phyloP scores from a whole-genome alignment of 2,113 vertebrate species.

The Anthoscopus minutus region DNA sequence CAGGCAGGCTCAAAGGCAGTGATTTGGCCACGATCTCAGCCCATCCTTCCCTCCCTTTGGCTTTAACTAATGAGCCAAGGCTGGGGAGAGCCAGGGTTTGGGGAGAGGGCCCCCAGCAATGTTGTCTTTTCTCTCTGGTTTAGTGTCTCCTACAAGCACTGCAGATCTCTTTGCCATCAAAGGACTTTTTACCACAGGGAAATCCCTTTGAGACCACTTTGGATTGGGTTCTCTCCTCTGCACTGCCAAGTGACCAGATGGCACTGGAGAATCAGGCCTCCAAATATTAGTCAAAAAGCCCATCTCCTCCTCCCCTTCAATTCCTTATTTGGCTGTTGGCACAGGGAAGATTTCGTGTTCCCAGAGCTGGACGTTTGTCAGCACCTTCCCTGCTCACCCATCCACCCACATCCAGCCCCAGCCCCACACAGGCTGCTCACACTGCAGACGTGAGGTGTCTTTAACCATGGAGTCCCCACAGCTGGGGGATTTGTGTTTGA shows the following conservation, averaged over 20 bases:
- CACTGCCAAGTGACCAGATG: constrained; percentile 46
- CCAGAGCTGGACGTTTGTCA: background rate
- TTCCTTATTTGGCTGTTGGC: constrained; percentile 25
- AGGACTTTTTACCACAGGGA: background rate
- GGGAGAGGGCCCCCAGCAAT: background rate
- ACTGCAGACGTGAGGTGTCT: background rate
- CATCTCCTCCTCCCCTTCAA: background rate
- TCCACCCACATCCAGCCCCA: background rate
- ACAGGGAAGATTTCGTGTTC: background rate
- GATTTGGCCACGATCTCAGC: background rate
- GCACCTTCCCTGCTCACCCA: background rate
- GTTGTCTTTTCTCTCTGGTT: background rate
- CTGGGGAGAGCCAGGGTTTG: background rate
- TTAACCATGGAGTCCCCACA: background rate
- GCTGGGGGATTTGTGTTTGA: constrained; percentile 16
- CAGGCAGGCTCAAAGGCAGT: background rate
- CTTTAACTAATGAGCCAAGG: background rate
- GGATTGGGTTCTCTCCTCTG: background rate
- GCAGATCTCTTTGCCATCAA: background rate
- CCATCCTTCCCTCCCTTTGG: background rate
- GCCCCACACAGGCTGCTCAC: background rate
- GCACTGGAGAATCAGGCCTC: constrained; percentile 19
- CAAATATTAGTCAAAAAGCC: constrained; percentile 24
- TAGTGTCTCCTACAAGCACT: background rate
- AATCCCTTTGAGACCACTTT: constrained; percentile 1